Conservation (phyloP, 2,888 invertebrate genomes). For the Harpagoxenus sublaevis region DNA sequence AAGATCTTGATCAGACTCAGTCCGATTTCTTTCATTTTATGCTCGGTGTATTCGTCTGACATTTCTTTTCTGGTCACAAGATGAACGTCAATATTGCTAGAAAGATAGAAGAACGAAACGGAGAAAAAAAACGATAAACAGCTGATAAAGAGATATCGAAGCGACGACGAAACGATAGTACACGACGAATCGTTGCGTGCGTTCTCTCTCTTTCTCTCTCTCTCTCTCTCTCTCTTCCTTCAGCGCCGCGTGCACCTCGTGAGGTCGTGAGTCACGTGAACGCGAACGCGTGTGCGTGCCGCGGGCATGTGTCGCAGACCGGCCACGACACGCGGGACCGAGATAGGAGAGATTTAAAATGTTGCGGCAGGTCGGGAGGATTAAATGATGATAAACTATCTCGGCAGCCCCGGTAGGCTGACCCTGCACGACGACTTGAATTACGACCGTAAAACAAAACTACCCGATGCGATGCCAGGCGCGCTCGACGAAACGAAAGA, state of each 20-base stretch:
- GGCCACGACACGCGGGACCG: conserved; percentile 67
- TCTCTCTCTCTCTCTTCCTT: not conserved
- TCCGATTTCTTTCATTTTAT: not conserved
- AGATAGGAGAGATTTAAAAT: conserved; percentile 85
- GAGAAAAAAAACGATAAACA: not conserved
- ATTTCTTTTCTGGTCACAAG: not conserved
- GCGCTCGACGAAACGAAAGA: conserved; percentile 62
- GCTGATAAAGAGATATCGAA: not conserved
- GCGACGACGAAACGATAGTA: not conserved
- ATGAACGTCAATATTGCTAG: not conserved
- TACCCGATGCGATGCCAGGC: conserved; percentile 59
- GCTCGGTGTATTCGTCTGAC: not conserved
- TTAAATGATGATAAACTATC: conserved; percentile 86
- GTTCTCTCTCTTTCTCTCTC: not conserved
- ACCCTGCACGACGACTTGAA: conserved; percentile 81
- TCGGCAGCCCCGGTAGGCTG: conserved; percentile 82
- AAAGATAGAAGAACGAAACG: not conserved
- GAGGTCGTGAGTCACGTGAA: conserved; percentile 44
- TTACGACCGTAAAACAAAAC: conserved; percentile 78
- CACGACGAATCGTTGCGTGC: not conserved
- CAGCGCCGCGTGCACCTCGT: conserved; percentile 1
- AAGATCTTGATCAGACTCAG: not conserved
- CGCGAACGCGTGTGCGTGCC: conserved; percentile 40
- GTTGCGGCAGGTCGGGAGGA: conserved; percentile 84
- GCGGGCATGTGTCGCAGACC: conserved; percentile 70